Evolutionary conservation across 1,140 invertebrate species (phyloP).

Genomic region (Drosophila varians): DNA sequence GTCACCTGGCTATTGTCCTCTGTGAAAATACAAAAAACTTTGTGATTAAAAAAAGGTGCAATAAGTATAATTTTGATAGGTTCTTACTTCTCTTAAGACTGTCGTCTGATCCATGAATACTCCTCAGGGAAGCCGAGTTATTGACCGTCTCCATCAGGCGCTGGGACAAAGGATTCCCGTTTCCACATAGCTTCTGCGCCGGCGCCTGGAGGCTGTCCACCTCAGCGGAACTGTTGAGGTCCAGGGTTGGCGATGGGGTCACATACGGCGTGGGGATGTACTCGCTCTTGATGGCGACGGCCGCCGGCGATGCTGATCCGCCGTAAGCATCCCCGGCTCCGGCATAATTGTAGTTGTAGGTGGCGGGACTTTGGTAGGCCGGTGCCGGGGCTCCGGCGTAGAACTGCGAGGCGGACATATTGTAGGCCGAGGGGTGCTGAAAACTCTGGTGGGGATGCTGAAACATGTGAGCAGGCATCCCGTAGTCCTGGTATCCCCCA

Average conservation of each 20-base stretch:
- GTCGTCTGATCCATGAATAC: constrained; percentile 35
- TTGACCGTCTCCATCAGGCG: constrained; percentile 44
- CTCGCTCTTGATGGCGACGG: constrained; percentile 60
- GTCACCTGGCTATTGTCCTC: constrained; percentile 84
- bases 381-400: constrained; percentile 50
- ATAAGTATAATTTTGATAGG: no score
- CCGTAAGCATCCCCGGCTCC: constrained; percentile 41
- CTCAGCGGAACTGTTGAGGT: constrained; percentile 77
- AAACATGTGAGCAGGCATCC: constrained; percentile 60
- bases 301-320: constrained; percentile 21
- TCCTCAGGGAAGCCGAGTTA: constrained; percentile 36
- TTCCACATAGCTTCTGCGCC: constrained; percentile 42
- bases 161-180: constrained; percentile 1
- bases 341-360: constrained; percentile 63
- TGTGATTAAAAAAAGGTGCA: no score
- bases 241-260: constrained; percentile 77
- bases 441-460: constrained; percentile 66
- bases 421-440: constrained; percentile 51
- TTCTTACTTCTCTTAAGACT: constrained; percentile 60
- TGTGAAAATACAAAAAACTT: constrained; percentile 13
- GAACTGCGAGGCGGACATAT: constrained; percentile 60
- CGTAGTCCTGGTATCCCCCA: constrained; percentile 64
- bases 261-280: constrained; percentile 80
- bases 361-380: constrained; percentile 58
- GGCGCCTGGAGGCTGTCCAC: constrained; percentile 60